These are phyloP conservation scores for Holothuria scabra DNA, from an alignment of 53 echinoderm and acorn worm genomes.

Conservation along the genomic window DNA sequence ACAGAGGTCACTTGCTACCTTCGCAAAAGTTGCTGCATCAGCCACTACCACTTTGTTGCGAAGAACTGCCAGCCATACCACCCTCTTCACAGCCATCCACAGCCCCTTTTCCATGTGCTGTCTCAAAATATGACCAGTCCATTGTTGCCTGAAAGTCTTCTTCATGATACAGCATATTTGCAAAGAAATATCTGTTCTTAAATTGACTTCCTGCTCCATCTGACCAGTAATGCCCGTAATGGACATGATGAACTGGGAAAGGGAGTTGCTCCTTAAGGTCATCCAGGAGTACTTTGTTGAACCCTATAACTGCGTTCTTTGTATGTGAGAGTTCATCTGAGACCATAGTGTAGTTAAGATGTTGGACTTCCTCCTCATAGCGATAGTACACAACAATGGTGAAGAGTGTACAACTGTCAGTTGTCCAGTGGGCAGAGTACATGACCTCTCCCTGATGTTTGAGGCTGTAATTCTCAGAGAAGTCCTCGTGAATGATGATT, in stretches of 20 bases:
- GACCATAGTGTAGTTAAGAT: constrained; percentile 39
- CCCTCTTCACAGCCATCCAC: constrained; percentile 49
- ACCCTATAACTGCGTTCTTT: constrained; percentile 41
- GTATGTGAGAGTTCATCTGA: constrained; percentile 45
- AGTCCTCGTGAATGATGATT: not conserved
- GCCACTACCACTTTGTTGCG: constrained; percentile 23
- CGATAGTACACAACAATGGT: constrained; percentile 24
- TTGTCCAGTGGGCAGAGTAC: constrained; percentile 15
- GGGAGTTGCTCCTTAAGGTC: constrained; percentile 39
- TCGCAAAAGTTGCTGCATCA: constrained; percentile 38
- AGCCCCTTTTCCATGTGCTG: constrained; percentile 55
- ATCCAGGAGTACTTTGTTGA: constrained; percentile 45
- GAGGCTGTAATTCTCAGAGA: constrained; percentile 35
- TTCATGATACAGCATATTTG: constrained; percentile 50
- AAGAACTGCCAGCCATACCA: constrained; percentile 44
- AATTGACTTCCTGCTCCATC: constrained; percentile 60
- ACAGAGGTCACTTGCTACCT: constrained; percentile 13
- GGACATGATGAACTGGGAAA: constrained; percentile 27
- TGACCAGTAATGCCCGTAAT: constrained; percentile 61
- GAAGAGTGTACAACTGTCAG: constrained; percentile 28
- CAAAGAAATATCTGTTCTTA: constrained; percentile 51
- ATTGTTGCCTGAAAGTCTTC: constrained; percentile 22
- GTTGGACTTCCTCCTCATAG: constrained; percentile 25
- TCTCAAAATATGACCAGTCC: constrained; percentile 55
- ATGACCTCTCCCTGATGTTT: constrained; percentile 23